These are phyloP conservation scores for Ciona savignyi DNA, from an alignment of 23 tunicate genomes.

Conservation along the genomic window DNA sequence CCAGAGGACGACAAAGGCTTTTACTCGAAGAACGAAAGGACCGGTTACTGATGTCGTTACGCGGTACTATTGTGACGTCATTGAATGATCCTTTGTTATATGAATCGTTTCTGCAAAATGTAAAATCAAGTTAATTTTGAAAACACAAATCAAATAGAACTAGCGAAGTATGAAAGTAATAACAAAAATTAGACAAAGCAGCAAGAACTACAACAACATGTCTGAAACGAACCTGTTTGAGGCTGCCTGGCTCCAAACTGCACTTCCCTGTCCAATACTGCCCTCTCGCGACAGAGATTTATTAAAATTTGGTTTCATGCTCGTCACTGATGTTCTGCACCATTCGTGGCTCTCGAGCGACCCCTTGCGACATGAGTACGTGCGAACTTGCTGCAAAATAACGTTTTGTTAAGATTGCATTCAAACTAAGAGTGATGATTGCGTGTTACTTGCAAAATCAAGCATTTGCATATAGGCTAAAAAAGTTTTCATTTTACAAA, in stretches of 20 bases:
- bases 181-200: too few relatives aligned
- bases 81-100: not conserved
- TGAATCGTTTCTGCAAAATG: slow-evolving; percentile 9
- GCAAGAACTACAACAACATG: too few relatives aligned
- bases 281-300: not conserved
- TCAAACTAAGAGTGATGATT: too few relatives aligned
- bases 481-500: too few relatives aligned
- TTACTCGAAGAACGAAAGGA: not conserved
- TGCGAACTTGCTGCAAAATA: slow-evolving; percentile 31
- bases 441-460: too few relatives aligned
- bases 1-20: not conserved
- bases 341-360: slow-evolving; percentile 21
- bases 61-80: slow-evolving; percentile 11
- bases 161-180: too few relatives aligned
- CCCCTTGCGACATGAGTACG: slow-evolving; percentile 34
- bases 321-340: slow-evolving; percentile 19
- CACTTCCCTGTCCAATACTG: slow-evolving; percentile 16
- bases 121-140: not conserved
- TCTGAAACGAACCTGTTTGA: slow-evolving; percentile 10
- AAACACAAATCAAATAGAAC: not conserved
- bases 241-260: slow-evolving; percentile 8
- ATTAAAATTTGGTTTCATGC: slow-evolving; percentile 15
- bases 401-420: too few relatives aligned
- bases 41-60: slow-evolving; percentile 13
- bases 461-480: too few relatives aligned